phyloP scores from a whole-genome alignment of 2,797 vertebrate species.

The Nyctibius grandis region DNA sequence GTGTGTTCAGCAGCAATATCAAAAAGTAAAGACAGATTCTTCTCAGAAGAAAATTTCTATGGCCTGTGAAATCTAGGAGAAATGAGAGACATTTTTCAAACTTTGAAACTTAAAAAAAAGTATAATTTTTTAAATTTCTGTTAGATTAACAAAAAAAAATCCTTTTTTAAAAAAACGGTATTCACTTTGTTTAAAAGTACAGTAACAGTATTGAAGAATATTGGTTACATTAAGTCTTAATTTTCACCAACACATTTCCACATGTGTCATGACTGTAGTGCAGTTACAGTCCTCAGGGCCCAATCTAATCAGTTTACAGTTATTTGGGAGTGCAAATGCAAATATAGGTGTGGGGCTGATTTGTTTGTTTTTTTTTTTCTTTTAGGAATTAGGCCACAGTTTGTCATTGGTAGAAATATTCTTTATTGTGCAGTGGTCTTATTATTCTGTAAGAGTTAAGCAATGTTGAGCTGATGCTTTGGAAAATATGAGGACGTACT shows the following conservation, averaged over 20 bases:
- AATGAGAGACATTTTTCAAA: background rate
- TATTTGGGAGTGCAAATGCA: background rate
- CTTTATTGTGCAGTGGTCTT: background rate
- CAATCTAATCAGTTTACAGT: background rate
- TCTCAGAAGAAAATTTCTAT: constrained; percentile 98
- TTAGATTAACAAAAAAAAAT: background rate
- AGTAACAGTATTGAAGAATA: background rate
- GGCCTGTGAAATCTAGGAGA: constrained; percentile 93
- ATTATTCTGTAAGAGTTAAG: background rate
- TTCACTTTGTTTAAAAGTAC: background rate
- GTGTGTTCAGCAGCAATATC: constrained; percentile 77
- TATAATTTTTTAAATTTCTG: background rate
- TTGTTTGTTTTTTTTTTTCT: background rate
- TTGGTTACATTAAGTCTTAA: background rate
- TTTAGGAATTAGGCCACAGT: background rate
- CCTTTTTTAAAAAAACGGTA: background rate
- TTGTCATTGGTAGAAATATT: background rate
- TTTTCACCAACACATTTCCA: background rate
- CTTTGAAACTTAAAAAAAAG: background rate
- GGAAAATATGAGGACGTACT: background rate
- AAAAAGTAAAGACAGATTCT: constrained; percentile 87
- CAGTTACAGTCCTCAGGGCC: background rate
- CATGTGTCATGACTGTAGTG: background rate
- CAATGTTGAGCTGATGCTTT: background rate
- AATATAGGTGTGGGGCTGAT: background rate